Percentiles rank a stretch among this genome's conserved stretches.
These are phyloP conservation scores for Callipepla squamata DNA, from an alignment of 2,113 vertebrate genomes.

Conservation along the genomic window DNA sequence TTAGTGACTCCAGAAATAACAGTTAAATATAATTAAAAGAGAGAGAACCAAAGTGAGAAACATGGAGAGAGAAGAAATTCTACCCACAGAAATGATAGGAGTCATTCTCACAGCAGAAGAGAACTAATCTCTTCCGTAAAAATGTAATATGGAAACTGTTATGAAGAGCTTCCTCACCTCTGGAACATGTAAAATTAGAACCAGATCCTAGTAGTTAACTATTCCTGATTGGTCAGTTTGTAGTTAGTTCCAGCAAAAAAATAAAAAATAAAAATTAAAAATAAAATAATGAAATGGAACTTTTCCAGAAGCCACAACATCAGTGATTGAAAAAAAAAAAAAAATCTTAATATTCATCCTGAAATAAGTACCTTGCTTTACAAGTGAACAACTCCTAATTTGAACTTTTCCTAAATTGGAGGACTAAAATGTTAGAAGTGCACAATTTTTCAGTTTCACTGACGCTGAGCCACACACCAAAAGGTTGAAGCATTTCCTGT, in stretches of 20 bases:
- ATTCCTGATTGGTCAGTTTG: not conserved
- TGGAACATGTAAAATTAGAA: not conserved
- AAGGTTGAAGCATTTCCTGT: not conserved
- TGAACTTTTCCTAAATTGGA: not conserved
- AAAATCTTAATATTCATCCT: not conserved
- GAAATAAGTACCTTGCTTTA: not conserved
- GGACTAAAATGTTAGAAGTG: not conserved
- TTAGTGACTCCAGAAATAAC: not conserved
- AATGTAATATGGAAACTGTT: accelerated
- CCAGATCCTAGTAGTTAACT: not conserved
- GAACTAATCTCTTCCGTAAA: not conserved
- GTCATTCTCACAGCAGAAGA: not conserved
- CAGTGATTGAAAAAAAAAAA: not conserved
- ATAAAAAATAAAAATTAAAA: no score
- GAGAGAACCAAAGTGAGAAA: not conserved
- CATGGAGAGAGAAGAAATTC: not conserved
- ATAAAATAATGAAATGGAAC: not conserved
- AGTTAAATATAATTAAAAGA: not conserved
- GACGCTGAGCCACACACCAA: not conserved
- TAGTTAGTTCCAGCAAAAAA: not conserved
- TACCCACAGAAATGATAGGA: not conserved
- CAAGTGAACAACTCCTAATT: not conserved
- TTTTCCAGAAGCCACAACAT: not conserved
- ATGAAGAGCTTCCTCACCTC: not conserved
- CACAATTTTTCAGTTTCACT: not conserved